Conservation (phyloP, 2,113 vertebrate species). For the Chlorodrepanis virens region DNA sequence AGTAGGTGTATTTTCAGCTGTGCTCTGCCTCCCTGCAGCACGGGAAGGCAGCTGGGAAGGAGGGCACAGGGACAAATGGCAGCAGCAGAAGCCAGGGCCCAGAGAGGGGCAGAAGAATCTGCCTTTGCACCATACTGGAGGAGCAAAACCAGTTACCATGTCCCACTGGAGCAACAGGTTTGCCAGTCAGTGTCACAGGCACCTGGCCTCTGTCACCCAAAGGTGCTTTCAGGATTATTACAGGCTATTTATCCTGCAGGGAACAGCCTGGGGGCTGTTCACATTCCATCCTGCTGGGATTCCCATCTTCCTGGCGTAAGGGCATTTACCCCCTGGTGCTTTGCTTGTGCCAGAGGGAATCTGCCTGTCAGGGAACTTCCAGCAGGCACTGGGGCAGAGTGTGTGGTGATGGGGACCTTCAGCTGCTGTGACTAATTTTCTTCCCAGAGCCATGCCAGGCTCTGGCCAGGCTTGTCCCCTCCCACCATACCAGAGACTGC, state of each 20-base stretch:
- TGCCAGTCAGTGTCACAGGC: background rate
- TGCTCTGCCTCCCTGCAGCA: background rate
- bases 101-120: accelerated
- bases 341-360: background rate
- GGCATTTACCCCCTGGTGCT: background rate
- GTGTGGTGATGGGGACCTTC: background rate
- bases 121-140: background rate
- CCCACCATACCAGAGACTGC: background rate
- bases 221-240: background rate
- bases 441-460: background rate
- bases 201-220: background rate
- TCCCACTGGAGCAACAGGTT: background rate
- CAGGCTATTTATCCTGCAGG: background rate
- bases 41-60: background rate
- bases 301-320: background rate
- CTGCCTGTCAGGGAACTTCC: background rate
- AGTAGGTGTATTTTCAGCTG: background rate
- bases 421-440: background rate
- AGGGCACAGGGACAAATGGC: background rate
- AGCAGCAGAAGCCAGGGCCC: background rate
- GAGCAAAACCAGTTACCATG: accelerated
- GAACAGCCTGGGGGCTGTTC: accelerated
- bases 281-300: background rate
- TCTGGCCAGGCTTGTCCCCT: accelerated
- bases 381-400: background rate